Evolutionary conservation across 1,140 invertebrate species (phyloP).

Genomic region (Samia ricini): DNA sequence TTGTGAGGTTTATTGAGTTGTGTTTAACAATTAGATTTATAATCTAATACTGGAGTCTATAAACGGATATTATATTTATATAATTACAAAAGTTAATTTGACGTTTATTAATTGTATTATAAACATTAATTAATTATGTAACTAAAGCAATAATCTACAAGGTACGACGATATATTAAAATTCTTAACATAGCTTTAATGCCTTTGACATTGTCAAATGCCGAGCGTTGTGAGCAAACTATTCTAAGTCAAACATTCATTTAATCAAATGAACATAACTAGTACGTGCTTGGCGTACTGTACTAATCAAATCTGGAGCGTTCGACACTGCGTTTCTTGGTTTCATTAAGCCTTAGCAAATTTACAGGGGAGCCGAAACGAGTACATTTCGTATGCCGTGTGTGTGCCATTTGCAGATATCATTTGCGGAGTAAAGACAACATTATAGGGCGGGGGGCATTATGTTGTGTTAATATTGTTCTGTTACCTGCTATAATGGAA

Average conservation of each 20-base stretch:
- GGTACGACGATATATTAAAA: conserved; percentile 14
- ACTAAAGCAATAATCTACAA: conserved; percentile 1
- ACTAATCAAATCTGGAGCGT: conserved; percentile 42
- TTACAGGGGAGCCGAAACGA: conserved; percentile 20
- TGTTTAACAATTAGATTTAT: too few relatives aligned
- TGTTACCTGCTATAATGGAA: conserved; percentile 21
- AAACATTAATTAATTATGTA: conserved; percentile 10
- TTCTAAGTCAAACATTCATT: conserved; percentile 38
- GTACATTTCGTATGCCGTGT: conserved; percentile 31
- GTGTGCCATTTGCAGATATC: conserved; percentile 33
- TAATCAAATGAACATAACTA: conserved; percentile 52
- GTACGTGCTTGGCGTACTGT: conserved; percentile 37
- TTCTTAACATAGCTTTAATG: conserved; percentile 25
- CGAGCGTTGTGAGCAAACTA: conserved; percentile 34
- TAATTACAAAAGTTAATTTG: neutral
- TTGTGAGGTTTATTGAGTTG: too few relatives aligned
- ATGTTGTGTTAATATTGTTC: conserved; percentile 19
- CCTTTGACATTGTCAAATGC: conserved; percentile 25
- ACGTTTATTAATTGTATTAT: neutral
- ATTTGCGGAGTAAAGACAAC: conserved; percentile 30
- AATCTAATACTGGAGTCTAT: too few relatives aligned
- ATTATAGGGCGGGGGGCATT: conserved; percentile 20
- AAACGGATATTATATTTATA: neutral
- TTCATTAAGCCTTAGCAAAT: conserved; percentile 39
- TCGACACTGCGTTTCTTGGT: conserved; percentile 35